Conservation (phyloP, 2,113 vertebrate species). For the Natator depressus region DNA sequence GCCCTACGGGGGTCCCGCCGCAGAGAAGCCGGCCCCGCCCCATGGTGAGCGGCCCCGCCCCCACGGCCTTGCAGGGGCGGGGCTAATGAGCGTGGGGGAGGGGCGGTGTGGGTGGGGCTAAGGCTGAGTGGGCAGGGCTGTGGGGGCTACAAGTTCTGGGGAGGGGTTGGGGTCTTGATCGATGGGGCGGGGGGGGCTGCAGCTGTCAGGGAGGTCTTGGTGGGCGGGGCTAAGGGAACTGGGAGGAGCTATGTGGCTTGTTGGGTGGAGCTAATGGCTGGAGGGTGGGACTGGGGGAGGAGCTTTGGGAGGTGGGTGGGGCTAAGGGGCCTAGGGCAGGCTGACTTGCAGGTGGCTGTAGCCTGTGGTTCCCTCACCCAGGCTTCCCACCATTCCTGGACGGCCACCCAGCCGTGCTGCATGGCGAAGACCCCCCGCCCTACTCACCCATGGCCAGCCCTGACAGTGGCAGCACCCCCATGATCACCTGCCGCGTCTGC, state of each 20-base stretch:
- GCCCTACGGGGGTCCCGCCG: slow-evolving; percentile 44
- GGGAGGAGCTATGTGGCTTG: background rate
- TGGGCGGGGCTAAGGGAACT: background rate
- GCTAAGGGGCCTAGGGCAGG: background rate
- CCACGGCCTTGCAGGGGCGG: background rate
- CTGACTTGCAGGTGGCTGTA: too few species aligned
- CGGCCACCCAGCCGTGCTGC: slow-evolving; percentile 85
- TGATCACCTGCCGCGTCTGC: slow-evolving; percentile 92
- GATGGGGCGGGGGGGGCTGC: background rate
- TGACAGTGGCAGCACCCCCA: slow-evolving; percentile 89
- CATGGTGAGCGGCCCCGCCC: slow-evolving; percentile 58
- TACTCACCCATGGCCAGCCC: slow-evolving; percentile 92
- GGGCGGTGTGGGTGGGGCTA: background rate
- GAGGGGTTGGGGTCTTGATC: background rate
- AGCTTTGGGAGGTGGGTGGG: background rate
- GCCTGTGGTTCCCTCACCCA: background rate
- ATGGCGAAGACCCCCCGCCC: slow-evolving; percentile 91
- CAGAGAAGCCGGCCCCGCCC: slow-evolving; percentile 72
- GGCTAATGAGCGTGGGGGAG: background rate
- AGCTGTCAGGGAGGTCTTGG: too few species aligned
- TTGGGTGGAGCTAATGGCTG: background rate
- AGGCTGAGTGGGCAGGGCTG: background rate
- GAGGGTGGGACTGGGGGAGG: background rate
- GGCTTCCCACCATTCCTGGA: slow-evolving; percentile 85
- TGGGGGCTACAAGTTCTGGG: background rate